Base-by-base conservation (phyloP, 53 echinoderm and acorn worm species). In the Mesocentrotus franciscanus region DNA sequence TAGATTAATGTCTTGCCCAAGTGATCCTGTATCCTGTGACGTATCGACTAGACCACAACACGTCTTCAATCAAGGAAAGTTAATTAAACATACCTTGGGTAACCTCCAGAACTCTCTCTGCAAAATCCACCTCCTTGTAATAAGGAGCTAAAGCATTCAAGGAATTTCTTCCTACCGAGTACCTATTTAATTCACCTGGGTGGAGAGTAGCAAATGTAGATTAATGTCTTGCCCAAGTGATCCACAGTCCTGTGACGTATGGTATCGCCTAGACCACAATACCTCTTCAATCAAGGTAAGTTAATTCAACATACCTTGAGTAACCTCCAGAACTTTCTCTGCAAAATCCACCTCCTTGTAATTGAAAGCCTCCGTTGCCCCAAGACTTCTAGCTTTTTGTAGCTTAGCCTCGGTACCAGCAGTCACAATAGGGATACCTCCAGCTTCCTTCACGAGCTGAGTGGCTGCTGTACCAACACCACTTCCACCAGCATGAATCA, bases 401-500 rank as follows among this genome's bases (percentile, higher is more conserved):
- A 99, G 85, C 92, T 99, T 99, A 32, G 91, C 96, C 94, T 95
- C 90, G 24, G 97, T 95, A 26, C 99, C 97, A 70, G 99, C 99
- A 55, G 99, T 99, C 33, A 98, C 97, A 55, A 99, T 99, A 60
- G 99, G 85, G 18, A 89, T 66, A 18, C 95, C 98, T 27, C 98
- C 98, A 34, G 96, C 96, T 29, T 96, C 93, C 17, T 71, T 95
- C 35, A 97, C 97, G 16, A 98, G 96, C 70, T 98, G 98, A 74
- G 95, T 93, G 18, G 97, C 97, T 42, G 98, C 98, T 10, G 98
- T 98, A 16, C 98, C 98, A 0, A 98, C 97, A 30, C 98, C 98
- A 94, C 97, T 97, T 11, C 97, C 98, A 60, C 97, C 98, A 20
- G 97, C 97, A 68, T 98, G 98, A 57, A 98, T 96, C 76, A 98